phyloP scores from a whole-genome alignment of 2,113 vertebrate genomes.

The Hydropotes inermis region DNA sequence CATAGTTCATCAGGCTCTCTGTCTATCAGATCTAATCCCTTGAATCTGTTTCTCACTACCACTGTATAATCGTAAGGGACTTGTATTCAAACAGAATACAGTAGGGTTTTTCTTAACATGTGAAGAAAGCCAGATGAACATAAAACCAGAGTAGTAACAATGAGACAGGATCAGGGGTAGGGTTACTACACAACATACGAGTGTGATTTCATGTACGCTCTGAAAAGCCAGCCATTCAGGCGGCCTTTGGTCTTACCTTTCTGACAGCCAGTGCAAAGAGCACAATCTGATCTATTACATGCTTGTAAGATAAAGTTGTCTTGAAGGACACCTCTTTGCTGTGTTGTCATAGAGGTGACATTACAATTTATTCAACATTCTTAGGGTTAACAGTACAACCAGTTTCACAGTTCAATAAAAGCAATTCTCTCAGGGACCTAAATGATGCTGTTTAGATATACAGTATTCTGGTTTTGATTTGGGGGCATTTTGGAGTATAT shows the following conservation, averaged over 20 bases:
- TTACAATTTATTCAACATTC: neutral
- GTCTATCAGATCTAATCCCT: neutral
- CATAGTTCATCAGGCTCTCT: neutral
- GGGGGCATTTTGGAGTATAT: neutral
- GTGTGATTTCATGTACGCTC: rapidly evolving
- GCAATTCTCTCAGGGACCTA: neutral
- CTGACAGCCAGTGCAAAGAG: neutral
- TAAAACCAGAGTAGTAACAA: neutral
- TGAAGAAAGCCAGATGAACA: neutral
- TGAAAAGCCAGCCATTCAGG: neutral
- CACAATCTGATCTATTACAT: rapidly evolving
- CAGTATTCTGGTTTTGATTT: neutral
- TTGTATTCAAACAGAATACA: neutral
- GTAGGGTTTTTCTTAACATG: neutral
- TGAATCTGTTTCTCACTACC: neutral
- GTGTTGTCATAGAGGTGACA: neutral
- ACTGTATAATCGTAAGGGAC: neutral
- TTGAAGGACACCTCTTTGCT: neutral
- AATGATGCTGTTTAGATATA: neutral
- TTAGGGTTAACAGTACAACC: neutral
- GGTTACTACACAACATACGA: too few species aligned
- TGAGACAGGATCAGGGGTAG: neutral
- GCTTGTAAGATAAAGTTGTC: neutral
- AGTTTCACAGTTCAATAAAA: neutral
- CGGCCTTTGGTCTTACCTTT: neutral